Evolutionary conservation across 1,140 invertebrate genomes (phyloP).

Genomic region (Drosophila virilis): DNA sequence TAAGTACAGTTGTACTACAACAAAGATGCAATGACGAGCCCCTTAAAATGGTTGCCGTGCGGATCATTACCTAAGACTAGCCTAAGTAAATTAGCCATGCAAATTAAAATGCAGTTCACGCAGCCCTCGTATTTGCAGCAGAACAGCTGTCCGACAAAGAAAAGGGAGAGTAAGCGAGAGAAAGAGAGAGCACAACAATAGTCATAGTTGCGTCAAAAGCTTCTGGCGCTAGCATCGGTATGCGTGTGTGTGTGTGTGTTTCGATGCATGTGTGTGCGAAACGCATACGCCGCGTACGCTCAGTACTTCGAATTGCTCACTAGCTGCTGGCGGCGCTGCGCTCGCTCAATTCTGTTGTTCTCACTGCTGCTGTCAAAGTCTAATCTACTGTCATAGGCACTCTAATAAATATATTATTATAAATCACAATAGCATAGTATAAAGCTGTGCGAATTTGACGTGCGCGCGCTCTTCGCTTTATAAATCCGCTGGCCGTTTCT

Average conservation of each 20-base stretch:
- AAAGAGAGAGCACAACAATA: constrained; percentile 8
- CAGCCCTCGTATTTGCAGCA: constrained; percentile 35
- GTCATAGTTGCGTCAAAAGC: constrained; percentile 17
- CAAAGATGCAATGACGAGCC: constrained; percentile 54
- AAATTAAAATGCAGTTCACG: constrained; percentile 26
- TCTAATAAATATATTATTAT: constrained; percentile 30
- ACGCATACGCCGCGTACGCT: constrained; percentile 69
- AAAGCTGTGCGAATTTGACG: constrained; percentile 27
- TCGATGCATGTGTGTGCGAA: constrained; percentile 37
- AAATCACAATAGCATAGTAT: constrained; percentile 25
- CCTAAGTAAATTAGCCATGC: constrained; percentile 19
- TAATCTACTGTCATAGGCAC: constrained; percentile 33
- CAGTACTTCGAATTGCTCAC: constrained; percentile 71
- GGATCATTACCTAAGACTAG: constrained; percentile 20
- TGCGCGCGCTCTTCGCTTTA: constrained; percentile 22
- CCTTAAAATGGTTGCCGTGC: constrained; percentile 14
- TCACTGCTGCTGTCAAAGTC: constrained; percentile 11
- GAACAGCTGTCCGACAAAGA: constrained; percentile 31
- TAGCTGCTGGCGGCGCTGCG: constrained; percentile 56
- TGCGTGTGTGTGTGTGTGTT: constrained; percentile 43
- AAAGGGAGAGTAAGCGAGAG: constrained; percentile 1
- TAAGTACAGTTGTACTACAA: constrained; percentile 70
- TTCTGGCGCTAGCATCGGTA: constrained; percentile 30
- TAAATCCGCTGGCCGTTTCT: constrained; percentile 25
- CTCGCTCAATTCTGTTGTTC: constrained; percentile 33